phyloP scores from a whole-genome alignment of 2,797 vertebrate species.

The Hybognathus amarus region DNA sequence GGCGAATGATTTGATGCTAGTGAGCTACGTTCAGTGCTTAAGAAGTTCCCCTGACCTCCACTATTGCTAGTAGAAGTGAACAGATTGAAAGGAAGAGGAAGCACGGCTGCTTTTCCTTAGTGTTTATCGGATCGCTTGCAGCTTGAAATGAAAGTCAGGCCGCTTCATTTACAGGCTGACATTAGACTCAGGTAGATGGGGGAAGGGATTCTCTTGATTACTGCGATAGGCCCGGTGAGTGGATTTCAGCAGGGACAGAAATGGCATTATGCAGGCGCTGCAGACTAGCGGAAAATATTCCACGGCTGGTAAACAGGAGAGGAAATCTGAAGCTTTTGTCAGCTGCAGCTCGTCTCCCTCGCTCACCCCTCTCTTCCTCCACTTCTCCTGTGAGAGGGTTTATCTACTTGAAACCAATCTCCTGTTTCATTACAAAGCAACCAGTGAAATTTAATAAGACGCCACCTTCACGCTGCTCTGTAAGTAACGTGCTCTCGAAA shows the following conservation, averaged over 20 bases:
- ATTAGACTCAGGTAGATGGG: conserved; percentile 61
- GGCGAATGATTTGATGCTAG: conserved; percentile 66
- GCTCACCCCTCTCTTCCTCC: conserved; percentile 38
- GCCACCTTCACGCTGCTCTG: conserved; percentile 71
- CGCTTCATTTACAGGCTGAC: conserved; percentile 75
- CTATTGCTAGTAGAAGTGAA: neutral
- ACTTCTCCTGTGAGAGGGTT: conserved; percentile 68
- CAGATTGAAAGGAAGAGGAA: conserved; percentile 1
- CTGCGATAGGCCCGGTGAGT: conserved; percentile 35
- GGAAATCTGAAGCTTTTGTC: conserved; percentile 76
- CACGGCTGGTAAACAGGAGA: conserved; percentile 71
- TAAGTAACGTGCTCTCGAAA: conserved; percentile 76
- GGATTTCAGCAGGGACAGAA: conserved; percentile 45
- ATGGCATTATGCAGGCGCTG: conserved; percentile 57
- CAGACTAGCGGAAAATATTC: conserved; percentile 74
- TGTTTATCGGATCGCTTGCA: conserved; percentile 76
- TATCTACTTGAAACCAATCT: conserved; percentile 75
- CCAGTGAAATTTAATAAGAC: conserved; percentile 76
- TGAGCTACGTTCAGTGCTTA: conserved; percentile 8
- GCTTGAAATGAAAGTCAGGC: conserved; percentile 75
- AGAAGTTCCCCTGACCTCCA: neutral
- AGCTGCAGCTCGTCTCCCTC: conserved; percentile 57
- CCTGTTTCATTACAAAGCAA: conserved; percentile 72
- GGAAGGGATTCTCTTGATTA: conserved; percentile 42
- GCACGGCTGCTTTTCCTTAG: conserved; percentile 73